Evolutionary conservation across 2,888 invertebrate species (phyloP), one percentile per base, ranked within the genome.

Genomic region (Ptychoptera albimana): DNA sequence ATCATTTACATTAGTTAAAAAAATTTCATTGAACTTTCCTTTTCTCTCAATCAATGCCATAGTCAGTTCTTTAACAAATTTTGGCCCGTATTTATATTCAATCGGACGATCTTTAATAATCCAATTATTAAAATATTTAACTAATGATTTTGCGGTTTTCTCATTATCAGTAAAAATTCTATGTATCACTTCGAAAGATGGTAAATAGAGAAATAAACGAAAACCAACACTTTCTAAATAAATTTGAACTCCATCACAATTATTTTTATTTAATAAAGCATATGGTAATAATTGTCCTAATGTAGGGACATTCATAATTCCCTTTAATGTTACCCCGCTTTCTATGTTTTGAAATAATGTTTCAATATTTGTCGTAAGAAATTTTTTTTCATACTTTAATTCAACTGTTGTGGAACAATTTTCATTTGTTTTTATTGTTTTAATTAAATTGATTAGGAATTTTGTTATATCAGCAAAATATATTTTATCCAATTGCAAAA

Each of bases 221-320:
- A 64, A 49, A 10, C 53, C 55, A 0, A 64, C 67, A 35, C 61
- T 56, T 49, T 67, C 64, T 9, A 68, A 50, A 50, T 71, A 75
- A 51, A 58, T 59, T 50, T 61, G 52, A 48, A 64, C 56, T 13
- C 54, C 50, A 41, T 45, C 29, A 39, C 14, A 32, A 12, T 46
- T 35, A 38, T 48, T 42, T 34, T 43, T 48, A 53, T 57, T 6
- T 23, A 15, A 8, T 35, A 34, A 34, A 12, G 34, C 34, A 12
- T 14, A 34, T 35, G 15, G 11, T 35, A 34, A 42, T 34, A 66
- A 57, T 13, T 68, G 55, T 47, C 69, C 55, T 32, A 68, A 50
- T 1, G 61, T 55, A 30, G 59, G 45, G 0, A 55, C 53, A 44
- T 64, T 65, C 9, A 61, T 51, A 47, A 58, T 59, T 1, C 59